Evolutionary conservation across 1,140 invertebrate genomes (phyloP).

Genomic region (Latrodectus geometricus): DNA sequence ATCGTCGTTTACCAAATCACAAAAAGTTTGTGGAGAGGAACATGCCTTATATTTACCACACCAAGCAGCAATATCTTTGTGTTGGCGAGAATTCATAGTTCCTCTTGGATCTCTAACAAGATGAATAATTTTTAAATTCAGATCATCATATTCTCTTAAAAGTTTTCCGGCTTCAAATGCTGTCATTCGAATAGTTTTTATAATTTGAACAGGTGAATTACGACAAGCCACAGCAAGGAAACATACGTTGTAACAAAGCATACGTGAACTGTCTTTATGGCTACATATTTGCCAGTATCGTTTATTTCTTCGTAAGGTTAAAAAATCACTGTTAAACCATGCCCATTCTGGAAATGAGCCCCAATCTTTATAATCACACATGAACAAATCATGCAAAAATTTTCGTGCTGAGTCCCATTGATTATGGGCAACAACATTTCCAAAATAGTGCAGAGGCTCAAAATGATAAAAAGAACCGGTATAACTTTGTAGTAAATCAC

Average conservation of each 20-base stretch:
- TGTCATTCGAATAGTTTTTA: conserved; percentile 58
- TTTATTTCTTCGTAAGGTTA: conserved; percentile 54
- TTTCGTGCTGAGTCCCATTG: conserved; percentile 39
- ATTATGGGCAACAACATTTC: conserved; percentile 37
- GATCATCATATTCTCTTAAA: conserved; percentile 43
- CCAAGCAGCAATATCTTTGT: conserved; percentile 60
- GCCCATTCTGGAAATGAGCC: conserved; percentile 59
- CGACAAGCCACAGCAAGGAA: conserved; percentile 51
- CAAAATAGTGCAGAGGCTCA: conserved; percentile 76
- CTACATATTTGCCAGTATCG: conserved; percentile 57
- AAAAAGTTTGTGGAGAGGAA: conserved; percentile 45
- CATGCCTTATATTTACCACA: conserved; percentile 57
- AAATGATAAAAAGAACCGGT: conserved; percentile 90
- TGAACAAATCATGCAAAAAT: conserved; percentile 52
- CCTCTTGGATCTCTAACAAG: conserved; percentile 64
- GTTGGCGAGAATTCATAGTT: conserved; percentile 62
- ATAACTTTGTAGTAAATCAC: conserved; percentile 83
- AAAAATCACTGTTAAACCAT: conserved; percentile 51
- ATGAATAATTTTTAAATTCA: conserved; percentile 62
- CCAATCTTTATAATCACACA: conserved; percentile 52
- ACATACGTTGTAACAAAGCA: conserved; percentile 58
- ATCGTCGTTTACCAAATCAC: conserved; percentile 45
- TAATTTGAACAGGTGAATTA: conserved; percentile 49
- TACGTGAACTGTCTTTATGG: conserved; percentile 28
- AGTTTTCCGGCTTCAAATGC: conserved; percentile 41